Conservation (phyloP, 2,113 vertebrate species). For the Rousettus leschenaultii region DNA sequence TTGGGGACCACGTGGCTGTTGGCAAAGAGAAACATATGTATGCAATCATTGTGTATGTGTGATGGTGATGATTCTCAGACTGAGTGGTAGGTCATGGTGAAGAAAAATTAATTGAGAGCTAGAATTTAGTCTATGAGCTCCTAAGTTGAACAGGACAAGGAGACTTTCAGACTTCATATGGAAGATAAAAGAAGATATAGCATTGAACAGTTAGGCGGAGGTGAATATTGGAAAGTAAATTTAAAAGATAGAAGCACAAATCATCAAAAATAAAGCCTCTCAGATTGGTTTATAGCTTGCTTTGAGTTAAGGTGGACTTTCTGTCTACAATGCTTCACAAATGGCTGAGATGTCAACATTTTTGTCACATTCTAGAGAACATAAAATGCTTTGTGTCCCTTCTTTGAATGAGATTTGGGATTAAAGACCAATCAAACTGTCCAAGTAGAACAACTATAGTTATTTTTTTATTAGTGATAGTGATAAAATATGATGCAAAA, state of each 20-base stretch:
- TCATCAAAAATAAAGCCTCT: slow-evolving; percentile 24
- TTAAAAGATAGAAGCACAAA: neutral
- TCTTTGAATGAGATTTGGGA: slow-evolving; percentile 44
- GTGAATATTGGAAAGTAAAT: slow-evolving; percentile 22
- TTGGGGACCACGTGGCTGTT: neutral
- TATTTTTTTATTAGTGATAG: slow-evolving; percentile 77
- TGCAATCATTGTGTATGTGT: neutral
- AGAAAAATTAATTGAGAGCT: neutral
- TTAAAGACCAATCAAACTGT: slow-evolving; percentile 70
- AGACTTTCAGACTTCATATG: neutral
- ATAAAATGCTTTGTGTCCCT: slow-evolving; percentile 61
- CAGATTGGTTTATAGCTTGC: slow-evolving; percentile 32
- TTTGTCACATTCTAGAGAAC: slow-evolving; percentile 56
- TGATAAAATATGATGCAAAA: slow-evolving; percentile 72
- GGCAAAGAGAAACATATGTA: neutral
- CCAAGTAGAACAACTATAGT: slow-evolving; percentile 61
- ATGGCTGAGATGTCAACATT: slow-evolving; percentile 37
- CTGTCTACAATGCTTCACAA: neutral
- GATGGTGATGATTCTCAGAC: neutral
- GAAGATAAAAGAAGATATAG: neutral
- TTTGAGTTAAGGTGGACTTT: slow-evolving; percentile 55
- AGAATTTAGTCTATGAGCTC: neutral
- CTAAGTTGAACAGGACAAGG: neutral
- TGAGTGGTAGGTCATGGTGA: neutral
- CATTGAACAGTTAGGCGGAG: neutral